Conservation (phyloP, 23 tunicate species). For the Pegea sp. region DNA sequence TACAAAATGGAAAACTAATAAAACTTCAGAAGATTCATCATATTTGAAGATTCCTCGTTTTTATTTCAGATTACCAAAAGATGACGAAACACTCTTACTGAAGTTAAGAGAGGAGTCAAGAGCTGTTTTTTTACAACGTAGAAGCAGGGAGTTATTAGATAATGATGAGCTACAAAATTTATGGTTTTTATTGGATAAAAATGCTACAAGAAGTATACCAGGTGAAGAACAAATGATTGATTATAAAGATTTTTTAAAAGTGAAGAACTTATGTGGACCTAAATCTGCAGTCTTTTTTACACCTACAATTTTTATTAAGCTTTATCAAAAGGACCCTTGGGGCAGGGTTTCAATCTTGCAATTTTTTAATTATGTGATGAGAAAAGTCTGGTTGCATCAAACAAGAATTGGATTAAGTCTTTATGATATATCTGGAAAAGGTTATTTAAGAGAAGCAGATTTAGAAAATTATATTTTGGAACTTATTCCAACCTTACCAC, state of each 20-base stretch:
- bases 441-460: constrained; percentile 91
- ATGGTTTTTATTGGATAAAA: constrained; percentile 89
- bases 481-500: constrained; percentile 95
- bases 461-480: constrained; percentile 95
- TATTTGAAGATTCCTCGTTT: constrained; percentile 14
- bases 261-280: constrained; percentile 40
- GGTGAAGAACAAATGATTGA: constrained; percentile 96
- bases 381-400: constrained; percentile 99
- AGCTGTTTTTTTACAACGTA: constrained; percentile 94
- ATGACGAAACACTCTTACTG: constrained; percentile 69
- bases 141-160: constrained; percentile 79
- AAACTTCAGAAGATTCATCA: constrained; percentile 7
- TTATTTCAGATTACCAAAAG: constrained; percentile 48
- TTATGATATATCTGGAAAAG: constrained; percentile 96
- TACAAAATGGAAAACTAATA: constrained; percentile 34
- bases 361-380: constrained; percentile 97
- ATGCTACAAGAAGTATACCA: constrained; percentile 35
- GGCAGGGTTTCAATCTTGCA: constrained; percentile 93
- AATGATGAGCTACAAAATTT: constrained; percentile 92
- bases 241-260: constrained; percentile 42
- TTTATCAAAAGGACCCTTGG: constrained; percentile 62
- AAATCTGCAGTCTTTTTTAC: constrained; percentile 84
- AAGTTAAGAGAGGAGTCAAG: constrained; percentile 93
- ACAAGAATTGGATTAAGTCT: constrained; percentile 92
- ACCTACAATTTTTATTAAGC: constrained; percentile 40